These are phyloP conservation scores for Cyclophora albipunctata DNA, from an alignment of 2,888 invertebrate species.

Conservation along the genomic window DNA sequence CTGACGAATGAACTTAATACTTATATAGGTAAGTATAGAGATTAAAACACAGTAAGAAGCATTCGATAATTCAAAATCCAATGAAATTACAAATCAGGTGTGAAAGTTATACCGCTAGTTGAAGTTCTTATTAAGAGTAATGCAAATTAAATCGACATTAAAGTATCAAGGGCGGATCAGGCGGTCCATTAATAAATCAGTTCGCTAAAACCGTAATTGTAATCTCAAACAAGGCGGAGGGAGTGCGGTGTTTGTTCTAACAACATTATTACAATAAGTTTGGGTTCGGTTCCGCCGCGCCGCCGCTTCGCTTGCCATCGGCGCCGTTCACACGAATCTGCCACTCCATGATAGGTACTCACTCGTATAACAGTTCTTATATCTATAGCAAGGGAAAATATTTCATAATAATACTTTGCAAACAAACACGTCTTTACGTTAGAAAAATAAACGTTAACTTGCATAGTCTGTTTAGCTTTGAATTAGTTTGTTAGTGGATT, in stretches of 20 bases:
- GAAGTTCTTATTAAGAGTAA: not conserved
- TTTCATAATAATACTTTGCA: not conserved
- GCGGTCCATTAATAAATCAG: slow-evolving; percentile 75
- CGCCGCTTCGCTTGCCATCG: slow-evolving; percentile 29
- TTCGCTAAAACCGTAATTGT: slow-evolving; percentile 76
- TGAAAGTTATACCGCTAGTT: too few relatives aligned
- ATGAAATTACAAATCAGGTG: too few relatives aligned
- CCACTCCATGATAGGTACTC: slow-evolving; percentile 5
- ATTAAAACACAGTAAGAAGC: too few relatives aligned
- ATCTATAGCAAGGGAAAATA: slow-evolving; percentile 1
- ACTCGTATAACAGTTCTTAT: not conserved
- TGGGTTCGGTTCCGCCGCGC: slow-evolving; percentile 52
- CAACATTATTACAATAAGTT: slow-evolving; percentile 76
- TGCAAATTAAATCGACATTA: slow-evolving; percentile 72
- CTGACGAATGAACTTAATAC: too few relatives aligned
- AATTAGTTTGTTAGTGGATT: too few relatives aligned
- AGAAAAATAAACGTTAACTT: not conserved
- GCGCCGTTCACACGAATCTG: slow-evolving; percentile 37
- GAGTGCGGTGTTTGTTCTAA: slow-evolving; percentile 69
- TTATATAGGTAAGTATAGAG: too few relatives aligned
- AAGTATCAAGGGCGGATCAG: slow-evolving; percentile 73
- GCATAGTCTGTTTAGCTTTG: too few relatives aligned
- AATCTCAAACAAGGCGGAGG: slow-evolving; percentile 72
- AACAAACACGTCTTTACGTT: not conserved
- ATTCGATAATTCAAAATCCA: too few relatives aligned